Base-by-base conservation (phyloP, 2,888 invertebrate genomes). In the Gari tellinella region DNA sequence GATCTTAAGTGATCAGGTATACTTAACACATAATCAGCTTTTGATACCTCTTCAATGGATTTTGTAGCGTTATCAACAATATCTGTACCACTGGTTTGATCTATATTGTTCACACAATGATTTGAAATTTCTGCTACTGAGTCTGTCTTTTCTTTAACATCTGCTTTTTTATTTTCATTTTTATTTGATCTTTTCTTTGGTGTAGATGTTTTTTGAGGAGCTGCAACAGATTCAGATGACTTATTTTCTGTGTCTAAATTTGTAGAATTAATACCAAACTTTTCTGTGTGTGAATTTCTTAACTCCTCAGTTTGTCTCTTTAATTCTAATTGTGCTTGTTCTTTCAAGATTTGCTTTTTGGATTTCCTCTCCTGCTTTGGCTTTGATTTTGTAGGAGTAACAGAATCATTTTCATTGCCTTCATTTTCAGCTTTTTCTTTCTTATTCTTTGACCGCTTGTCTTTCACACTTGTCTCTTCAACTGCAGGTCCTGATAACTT, bases 271-370 rank as follows among this genome's bases (percentile, higher is more conserved):
- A 31, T 23, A 52, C 49, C 64, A 38, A 48, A 17, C 67, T 75
- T 72, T 57, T 75, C 67, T 51, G 64, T 53, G 40, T 69, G 78
- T 52, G 72, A 51, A 63, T 75, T 64, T 25, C 77, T 72, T 64
- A 72, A 63, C 64, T 74, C 69, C 62, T 79, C 56, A 23, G 69
- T 80, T 61, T 75, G 68, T 57, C 72, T 69, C 57, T 65, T 68
- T 17, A 70, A 49, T 37, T 74, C 72, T 52, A 68, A 56, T 61
- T 64, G 66, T 53, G 72, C 72, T 46, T 62, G 55, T 57, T 72
- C 45, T 17, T 66, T 58, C 17, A 55, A 23, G 4, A 31, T 31
- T n/a, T 65, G 55, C 51, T 72, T 72, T 57, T 70, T 70, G 40
- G 49, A 60, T 72, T 68, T 70, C 45, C 65, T 52, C 43, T 67